These are phyloP conservation scores for Hyla sarda DNA, from an alignment of 2,113 vertebrate genomes.

Conservation along the genomic window DNA sequence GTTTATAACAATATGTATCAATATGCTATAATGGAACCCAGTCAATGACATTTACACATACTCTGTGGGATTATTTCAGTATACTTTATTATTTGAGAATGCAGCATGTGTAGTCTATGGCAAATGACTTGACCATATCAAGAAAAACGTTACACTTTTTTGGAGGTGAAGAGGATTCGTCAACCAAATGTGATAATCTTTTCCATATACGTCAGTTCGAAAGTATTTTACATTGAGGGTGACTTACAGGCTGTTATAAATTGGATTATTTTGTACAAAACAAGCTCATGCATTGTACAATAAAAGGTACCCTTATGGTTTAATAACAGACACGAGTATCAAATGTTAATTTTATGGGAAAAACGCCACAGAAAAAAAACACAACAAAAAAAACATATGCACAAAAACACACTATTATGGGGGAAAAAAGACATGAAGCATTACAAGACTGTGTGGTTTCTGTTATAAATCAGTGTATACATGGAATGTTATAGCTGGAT, in stretches of 20 bases:
- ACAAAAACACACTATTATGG: no score
- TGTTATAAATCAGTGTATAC: not conserved
- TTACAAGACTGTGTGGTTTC: not conserved
- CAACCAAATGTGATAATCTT: not conserved
- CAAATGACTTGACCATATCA: not conserved
- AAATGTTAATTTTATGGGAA: not conserved
- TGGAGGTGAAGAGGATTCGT: no score
- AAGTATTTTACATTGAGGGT: not conserved
- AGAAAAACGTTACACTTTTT: not conserved
- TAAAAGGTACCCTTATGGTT: not conserved
- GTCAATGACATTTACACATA: not conserved
- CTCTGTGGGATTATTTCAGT: not conserved
- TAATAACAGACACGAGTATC: not conserved
- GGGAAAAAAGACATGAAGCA: no score
- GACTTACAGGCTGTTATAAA: not conserved
- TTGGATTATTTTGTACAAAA: not conserved
- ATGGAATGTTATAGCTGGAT: not conserved
- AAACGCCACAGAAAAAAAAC: no score
- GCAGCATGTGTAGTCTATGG: not conserved
- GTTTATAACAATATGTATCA: not conserved
- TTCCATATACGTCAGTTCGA: not conserved
- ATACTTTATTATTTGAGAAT: not conserved
- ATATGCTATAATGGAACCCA: not conserved
- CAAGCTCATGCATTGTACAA: not conserved
- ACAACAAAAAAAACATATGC: no score